Percentiles rank a stretch among this genome's conserved stretches.
These are phyloP conservation scores for Clunio marinus DNA, from an alignment of 2,888 invertebrate genomes.

Conservation along the genomic window DNA sequence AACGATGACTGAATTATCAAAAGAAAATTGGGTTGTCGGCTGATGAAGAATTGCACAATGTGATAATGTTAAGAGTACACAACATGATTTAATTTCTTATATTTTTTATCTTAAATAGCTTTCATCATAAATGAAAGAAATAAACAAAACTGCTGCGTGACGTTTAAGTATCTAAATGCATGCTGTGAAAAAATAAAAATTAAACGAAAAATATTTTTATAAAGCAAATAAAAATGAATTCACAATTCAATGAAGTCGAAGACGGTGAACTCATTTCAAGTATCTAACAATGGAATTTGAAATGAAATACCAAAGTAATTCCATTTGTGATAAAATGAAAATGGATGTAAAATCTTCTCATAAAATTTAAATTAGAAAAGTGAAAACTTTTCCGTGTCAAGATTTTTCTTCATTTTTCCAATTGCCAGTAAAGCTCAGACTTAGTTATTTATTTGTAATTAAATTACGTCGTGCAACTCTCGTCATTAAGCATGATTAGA, in stretches of 20 bases:
- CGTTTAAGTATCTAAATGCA: not conserved
- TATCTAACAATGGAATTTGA: not conserved
- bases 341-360: too few species aligned
- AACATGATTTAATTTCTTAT: too few species aligned
- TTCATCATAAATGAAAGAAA: not conserved
- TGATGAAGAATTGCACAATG: too few species aligned
- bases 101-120: not conserved
- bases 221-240: too few species aligned
- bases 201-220: too few species aligned
- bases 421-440: too few species aligned
- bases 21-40: constrained; percentile 5
- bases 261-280: not conserved
- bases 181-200: not conserved
- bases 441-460: too few species aligned
- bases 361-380: too few species aligned
- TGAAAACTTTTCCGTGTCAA: too few species aligned
- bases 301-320: too few species aligned
- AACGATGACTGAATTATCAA: not conserved
- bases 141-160: not conserved
- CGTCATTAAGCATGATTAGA: not conserved
- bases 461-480: not conserved
- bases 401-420: too few species aligned
- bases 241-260: constrained; percentile 6
- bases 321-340: not conserved
- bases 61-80: too few species aligned